phyloP scores from a whole-genome alignment of 2,113 vertebrate species.

The Pelusios castaneus region DNA sequence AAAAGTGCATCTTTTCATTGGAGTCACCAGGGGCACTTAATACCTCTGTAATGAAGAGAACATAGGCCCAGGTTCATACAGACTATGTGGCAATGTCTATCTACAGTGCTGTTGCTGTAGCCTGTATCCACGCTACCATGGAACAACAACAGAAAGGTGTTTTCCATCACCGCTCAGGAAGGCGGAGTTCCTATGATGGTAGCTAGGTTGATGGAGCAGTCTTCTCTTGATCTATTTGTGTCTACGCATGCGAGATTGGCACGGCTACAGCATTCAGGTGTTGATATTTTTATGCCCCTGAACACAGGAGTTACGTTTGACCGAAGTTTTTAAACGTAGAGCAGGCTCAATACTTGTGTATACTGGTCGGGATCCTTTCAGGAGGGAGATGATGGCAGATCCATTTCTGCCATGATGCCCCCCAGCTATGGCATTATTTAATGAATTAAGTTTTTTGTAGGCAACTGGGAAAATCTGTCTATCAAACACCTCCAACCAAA shows the following conservation, averaged over 20 bases:
- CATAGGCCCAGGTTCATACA: not conserved
- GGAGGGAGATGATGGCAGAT: not conserved
- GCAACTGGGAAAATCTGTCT: not conserved
- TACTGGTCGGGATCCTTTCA: not conserved
- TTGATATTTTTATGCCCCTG: not conserved
- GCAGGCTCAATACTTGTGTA: not conserved
- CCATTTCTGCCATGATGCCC: not conserved
- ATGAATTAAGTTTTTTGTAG: not conserved
- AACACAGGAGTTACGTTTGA: not conserved
- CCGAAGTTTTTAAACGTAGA: not conserved
- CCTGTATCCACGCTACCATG: not conserved
- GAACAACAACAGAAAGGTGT: not conserved
- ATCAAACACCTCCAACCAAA: too few species aligned
- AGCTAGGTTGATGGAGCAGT: not conserved
- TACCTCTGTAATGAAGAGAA: slow-evolving; percentile 5
- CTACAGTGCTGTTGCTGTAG: not conserved
- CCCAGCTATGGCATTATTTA: not conserved
- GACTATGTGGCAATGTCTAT: not conserved
- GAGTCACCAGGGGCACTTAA: not conserved
- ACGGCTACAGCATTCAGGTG: not conserved
- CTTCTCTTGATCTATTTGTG: not conserved
- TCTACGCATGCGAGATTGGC: not conserved
- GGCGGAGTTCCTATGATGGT: too few species aligned
- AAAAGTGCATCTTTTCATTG: not conserved
- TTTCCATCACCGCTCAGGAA: not conserved